Evolutionary conservation across 2,113 vertebrate species (phyloP), one percentile per base, ranked within the genome.

Genomic region (Thymallus thymallus): DNA sequence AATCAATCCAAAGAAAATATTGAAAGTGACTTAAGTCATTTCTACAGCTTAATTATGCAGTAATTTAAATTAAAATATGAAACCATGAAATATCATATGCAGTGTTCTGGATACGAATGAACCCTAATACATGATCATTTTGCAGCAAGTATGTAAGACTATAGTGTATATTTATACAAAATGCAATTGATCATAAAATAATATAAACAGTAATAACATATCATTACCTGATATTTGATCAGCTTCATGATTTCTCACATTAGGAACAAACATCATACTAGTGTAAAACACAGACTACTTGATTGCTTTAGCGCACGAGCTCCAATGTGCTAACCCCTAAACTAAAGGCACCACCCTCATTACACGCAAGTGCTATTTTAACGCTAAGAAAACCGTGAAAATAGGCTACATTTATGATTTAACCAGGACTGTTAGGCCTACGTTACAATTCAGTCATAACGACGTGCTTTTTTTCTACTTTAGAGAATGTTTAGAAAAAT

Each of bases 351-450:
- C 76, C 73, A 74, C 81, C 71, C 82, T 86, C 80, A 71, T 79
- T 79, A 78, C 81, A 84, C 79, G 77, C 73, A 84, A 80, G 70
- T 72, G 73, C 29, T 77, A 75, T 51, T 80, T 85, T 80, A 90
- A 87, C 74, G 41, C 76, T 67, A 84, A 82, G 79, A 89, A 91
- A 10, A 63, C 72, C 84, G 74, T 86, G 83, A 88, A 88, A 91
- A 79, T 76, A 73, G 76, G 24, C 62, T 74, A 71, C 63, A 55
- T 72, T 78, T 23, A 66, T 71, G 79, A 80, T 45, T 75, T 9
- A 41, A 48, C 67, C 61, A 46, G 30, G 16, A 51, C 12, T 41
- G 20, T 24, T 23, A 20, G 24, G 23, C 6, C 20, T 61, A 45
- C 41, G 1, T 22, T 48, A 24, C 14, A 68, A 75, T 68, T 56